Evolutionary conservation across 2,797 vertebrate genomes (phyloP), one percentile per base, ranked within the genome.

Genomic region (Sarcoramphus papa): DNA sequence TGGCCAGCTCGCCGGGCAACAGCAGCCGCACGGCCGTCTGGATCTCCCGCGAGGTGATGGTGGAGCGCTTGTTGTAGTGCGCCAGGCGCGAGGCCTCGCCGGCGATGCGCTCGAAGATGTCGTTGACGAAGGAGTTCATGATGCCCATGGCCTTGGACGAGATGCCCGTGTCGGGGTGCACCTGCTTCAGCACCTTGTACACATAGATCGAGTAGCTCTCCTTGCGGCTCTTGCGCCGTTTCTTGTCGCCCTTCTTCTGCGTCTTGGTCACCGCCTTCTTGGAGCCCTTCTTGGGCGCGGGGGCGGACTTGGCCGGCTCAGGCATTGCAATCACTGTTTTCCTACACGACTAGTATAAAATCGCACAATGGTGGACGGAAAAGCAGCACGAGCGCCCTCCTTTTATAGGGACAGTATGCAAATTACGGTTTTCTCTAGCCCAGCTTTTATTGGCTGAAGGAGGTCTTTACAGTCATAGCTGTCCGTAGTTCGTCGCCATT

Each of bases 11-110:
- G 50, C 50, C 50, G 14, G 50, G 50, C 50, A 51, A 25, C 50
- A 50, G 50, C 24, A 50, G 48, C 48, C 48, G 48, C 48, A 50
- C 48, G 48, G 48, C 48, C 24, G 48, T 50, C 48, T 50, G 48
- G 48, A 50, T 50, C 48, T 50, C 48, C 48, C 48, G 48, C 48
- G 48, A 50, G 24, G 50, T 27, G 50, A 27, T 59, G 96, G 98
- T 98, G 35, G 98, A 98, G 23, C 98, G 96, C 95, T 98, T 98
- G 98, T 98, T 98, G 98, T 98, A 98, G 84, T 97, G 97, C 16
- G 98, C 98, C 95, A 98, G 96, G 57, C 98, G 98, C 3, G 98
- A 98, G 1, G 97, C 96, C 85, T 97, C 96, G 6, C 97, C 94
- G 2, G 96, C 97, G 54, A 97, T 97, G 85, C 96, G 96, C 93